Evolutionary conservation across 1,140 invertebrate genomes (phyloP).

Genomic region (Caerostris extrusa): DNA sequence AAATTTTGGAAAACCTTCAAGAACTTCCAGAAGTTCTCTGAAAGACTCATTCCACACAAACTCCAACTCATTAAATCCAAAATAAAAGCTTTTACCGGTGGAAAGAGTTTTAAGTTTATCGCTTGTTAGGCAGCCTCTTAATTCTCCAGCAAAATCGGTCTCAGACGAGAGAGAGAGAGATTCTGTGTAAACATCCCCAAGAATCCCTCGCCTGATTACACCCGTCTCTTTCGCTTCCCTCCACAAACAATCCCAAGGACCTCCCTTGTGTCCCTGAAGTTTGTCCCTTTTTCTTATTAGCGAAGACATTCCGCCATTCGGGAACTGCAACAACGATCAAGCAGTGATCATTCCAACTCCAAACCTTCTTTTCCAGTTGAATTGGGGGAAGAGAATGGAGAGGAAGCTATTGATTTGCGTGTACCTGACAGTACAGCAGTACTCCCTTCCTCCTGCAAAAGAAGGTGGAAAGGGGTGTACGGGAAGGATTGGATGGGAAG

Average conservation of each 20-base stretch:
- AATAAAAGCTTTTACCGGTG: background rate
- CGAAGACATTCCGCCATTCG: background rate
- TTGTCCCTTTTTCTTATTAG: constrained; percentile 10
- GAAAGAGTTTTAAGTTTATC: constrained; percentile 8
- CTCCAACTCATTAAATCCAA: constrained; percentile 20
- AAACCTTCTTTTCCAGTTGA: constrained; percentile 23
- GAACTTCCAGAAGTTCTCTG: background rate
- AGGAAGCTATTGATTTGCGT: constrained; percentile 43
- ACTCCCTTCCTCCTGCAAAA: background rate
- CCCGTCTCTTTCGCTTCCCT: constrained; percentile 22
- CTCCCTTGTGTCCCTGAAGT: background rate
- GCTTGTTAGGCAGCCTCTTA: background rate
- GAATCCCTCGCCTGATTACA: background rate
- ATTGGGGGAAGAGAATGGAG: background rate
- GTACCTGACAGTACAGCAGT: constrained; percentile 24
- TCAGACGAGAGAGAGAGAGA: background rate
- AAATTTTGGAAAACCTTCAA: too few relatives aligned
- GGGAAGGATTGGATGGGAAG: background rate
- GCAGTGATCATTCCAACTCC: background rate
- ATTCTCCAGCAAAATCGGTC: background rate
- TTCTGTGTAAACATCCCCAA: constrained; percentile 17
- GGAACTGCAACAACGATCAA: background rate
- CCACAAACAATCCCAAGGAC: constrained; percentile 7
- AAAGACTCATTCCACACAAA: background rate
- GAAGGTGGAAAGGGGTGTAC: background rate